phyloP scores from a whole-genome alignment of 2,888 invertebrate species.

The Synergus japonicus region DNA sequence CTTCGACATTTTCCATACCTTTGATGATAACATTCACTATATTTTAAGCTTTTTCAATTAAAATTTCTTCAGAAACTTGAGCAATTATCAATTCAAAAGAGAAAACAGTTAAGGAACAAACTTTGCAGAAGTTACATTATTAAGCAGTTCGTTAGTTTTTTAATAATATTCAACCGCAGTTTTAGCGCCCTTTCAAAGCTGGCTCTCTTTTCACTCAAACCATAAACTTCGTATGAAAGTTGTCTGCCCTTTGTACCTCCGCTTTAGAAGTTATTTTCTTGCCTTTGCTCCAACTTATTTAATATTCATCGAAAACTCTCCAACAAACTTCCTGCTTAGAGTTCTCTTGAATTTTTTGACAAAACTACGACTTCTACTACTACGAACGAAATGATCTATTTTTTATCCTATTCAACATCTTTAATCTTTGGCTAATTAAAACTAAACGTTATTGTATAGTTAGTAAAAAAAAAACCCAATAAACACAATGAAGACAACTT shows the following conservation, averaged over 20 bases:
- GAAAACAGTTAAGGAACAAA: neutral
- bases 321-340: neutral
- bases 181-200: constrained; percentile 21
- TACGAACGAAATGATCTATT: too few relatives aligned
- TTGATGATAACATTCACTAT: neutral
- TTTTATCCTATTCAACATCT: too few relatives aligned
- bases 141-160: constrained; percentile 33
- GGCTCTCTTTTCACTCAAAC: constrained; percentile 32
- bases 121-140: constrained; percentile 15
- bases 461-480: too few relatives aligned
- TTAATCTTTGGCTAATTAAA: too few relatives aligned
- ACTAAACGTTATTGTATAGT: too few relatives aligned
- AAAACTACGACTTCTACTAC: too few relatives aligned
- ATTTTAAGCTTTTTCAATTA: constrained; percentile 27
- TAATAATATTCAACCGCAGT: constrained; percentile 38
- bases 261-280: constrained; percentile 29
- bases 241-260: constrained; percentile 28
- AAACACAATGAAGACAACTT: too few relatives aligned
- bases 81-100: constrained; percentile 28
- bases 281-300: constrained; percentile 31
- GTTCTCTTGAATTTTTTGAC: neutral
- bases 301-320: constrained; percentile 32
- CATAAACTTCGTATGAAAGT: constrained; percentile 39
- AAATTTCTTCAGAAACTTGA: constrained; percentile 2
- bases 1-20: neutral